phyloP scores from a whole-genome alignment of 2,888 invertebrate species.

The Incurvaria masculella region DNA sequence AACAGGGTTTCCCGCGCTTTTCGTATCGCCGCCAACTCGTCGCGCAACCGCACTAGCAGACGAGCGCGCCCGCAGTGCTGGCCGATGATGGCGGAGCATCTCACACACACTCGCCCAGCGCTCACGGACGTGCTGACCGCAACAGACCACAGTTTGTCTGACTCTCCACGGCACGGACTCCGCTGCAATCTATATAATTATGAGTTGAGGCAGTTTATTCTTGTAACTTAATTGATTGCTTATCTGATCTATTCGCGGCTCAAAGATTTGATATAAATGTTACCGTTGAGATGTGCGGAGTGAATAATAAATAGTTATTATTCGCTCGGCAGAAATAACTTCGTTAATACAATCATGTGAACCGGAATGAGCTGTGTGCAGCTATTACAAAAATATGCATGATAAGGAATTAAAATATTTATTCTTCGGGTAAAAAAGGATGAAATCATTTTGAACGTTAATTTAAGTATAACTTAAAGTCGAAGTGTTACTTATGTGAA shows the following conservation, averaged over 20 bases:
- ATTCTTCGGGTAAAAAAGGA: too few relatives aligned
- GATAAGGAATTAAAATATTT: too few relatives aligned
- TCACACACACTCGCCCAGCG: too few relatives aligned
- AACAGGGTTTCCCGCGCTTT: background rate
- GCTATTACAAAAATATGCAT: too few relatives aligned
- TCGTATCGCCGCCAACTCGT: background rate
- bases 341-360: background rate
- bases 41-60: background rate
- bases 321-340: too few relatives aligned
- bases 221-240: background rate
- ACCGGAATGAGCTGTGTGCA: background rate
- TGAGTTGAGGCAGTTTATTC: background rate
- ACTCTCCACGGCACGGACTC: too few relatives aligned
- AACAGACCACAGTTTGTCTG: too few relatives aligned
- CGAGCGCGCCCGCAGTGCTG: constrained; percentile 15
- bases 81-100: constrained; percentile 50
- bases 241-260: background rate
- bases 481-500: too few relatives aligned
- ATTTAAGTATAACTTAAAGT: too few relatives aligned
- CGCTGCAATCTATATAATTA: too few relatives aligned
- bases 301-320: background rate
- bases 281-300: background rate
- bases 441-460: too few relatives aligned
- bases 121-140: too few relatives aligned
- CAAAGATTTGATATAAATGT: background rate